A percentile compares a stretch with the other conserved stretches of the same genome.
Conservation (phyloP, 2,113 vertebrate genomes). For the Campylomormyrus tamandua region DNA sequence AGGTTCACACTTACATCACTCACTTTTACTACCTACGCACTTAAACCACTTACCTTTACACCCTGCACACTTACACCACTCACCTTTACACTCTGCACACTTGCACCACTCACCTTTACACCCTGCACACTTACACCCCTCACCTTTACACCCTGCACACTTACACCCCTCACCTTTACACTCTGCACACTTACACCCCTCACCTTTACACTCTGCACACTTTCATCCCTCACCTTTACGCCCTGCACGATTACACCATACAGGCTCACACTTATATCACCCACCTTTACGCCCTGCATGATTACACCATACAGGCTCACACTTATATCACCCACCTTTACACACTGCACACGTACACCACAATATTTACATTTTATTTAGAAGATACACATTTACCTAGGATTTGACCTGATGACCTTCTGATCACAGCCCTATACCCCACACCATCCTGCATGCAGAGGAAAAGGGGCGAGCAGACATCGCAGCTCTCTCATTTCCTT, state of each 20-base stretch:
- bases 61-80: no score
- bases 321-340: neutral
- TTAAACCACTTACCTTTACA: neutral
- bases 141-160: no score
- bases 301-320: no score
- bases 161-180: no score
- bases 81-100: no score
- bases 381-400: neutral
- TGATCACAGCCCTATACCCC: neutral
- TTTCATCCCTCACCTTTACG: no score
- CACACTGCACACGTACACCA: neutral
- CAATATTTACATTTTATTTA: neutral
- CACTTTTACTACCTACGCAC: neutral
- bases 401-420: neutral
- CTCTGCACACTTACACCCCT: no score
- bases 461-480: neutral
- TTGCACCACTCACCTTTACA: no score
- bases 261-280: neutral
- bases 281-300: no score
- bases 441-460: neutral
- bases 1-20: neutral
- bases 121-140: no score
- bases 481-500: neutral
- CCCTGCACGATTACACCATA: no score
- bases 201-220: no score